Evolutionary conservation across 2,113 vertebrate genomes (phyloP).

Genomic region (Toxotes chatareus): DNA sequence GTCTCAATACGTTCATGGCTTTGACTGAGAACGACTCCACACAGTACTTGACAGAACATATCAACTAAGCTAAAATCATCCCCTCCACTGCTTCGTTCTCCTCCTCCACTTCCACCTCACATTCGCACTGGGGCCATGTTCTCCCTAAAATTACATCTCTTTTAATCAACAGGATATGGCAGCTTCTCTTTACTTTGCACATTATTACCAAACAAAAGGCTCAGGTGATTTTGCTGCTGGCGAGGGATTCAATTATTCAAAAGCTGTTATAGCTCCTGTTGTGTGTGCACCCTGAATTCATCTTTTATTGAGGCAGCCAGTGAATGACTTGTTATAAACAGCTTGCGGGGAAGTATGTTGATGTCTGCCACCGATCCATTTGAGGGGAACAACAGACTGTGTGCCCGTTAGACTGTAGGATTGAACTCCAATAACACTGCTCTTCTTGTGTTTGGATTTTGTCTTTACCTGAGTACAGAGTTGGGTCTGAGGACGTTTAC

Average conservation of each 20-base stretch:
- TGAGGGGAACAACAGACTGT: conserved; percentile 12
- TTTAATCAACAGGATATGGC: conserved; percentile 44
- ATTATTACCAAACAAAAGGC: conserved; percentile 55
- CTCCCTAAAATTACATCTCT: conserved; percentile 36
- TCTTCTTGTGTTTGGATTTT: background rate
- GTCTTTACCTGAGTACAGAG: background rate
- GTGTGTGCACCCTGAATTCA: conserved; percentile 39
- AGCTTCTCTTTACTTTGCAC: conserved; percentile 52
- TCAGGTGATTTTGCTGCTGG: conserved; percentile 29
- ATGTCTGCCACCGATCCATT: conserved; percentile 20
- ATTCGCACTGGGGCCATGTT: background rate
- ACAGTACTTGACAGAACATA: conserved; percentile 5
- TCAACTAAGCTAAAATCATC: conserved; percentile 35
- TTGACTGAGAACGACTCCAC: conserved; percentile 47
- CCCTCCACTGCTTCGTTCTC: background rate
- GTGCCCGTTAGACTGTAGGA: conserved; percentile 16
- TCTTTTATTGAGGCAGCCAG: conserved; percentile 42
- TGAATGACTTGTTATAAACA: conserved; percentile 51
- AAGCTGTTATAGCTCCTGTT: conserved; percentile 54
- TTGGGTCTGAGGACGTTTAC: conserved; percentile 4
- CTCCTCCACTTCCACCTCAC: background rate
- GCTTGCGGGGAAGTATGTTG: conserved; percentile 19
- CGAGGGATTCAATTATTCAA: conserved; percentile 67
- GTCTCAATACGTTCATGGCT: conserved; percentile 22
- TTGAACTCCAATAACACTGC: conserved; percentile 1